Base-by-base conservation (phyloP, 2,888 invertebrate species). In the Anagyrus pseudococci region DNA sequence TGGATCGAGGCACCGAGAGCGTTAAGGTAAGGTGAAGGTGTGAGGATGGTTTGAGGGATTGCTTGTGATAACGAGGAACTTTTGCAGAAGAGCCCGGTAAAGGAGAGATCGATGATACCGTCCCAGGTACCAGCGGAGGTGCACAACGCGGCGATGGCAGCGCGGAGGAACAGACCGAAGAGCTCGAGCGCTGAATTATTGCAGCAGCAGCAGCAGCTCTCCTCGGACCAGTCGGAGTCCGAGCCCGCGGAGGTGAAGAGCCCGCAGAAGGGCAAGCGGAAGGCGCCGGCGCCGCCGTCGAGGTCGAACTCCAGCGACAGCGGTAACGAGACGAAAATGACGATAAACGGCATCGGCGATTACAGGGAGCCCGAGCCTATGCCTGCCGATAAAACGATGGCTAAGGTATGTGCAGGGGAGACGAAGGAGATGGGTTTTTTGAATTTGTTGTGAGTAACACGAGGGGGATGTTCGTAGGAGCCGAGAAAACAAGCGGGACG, bases 71-170 rank as follows among this genome's bases (percentile, higher is more conserved):
- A 33, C 33, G 33, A 6, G 33, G 7, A 33, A 13, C 33, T 33
- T 8, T 33, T 33, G 33, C 33, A 33, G 33, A 33, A 33, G 33
- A 8, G 6, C 1, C 1, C 33, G 1, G 13, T 33, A 33, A 33
- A 46, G 81, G 86, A 70, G 79, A 82, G 84, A 71, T 85, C 84
- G 15, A 70, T 67, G 0, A 75, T 90, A 71, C 89, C 89, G 50
- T 86, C 89, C 72, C 90, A 90, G 73, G 83, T 90, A 68, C 90
- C 90, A 3, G 85, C 85, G 62, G 89, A 89, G 68, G 89, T 91
- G 82, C 82, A 89, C 63, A 88, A 89, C 56, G 91, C 91, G 0
- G 91, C 89, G 1, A 86, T 86, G 75, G 89, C 88, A 1, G 91
- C 90, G 0, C 83, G 86, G 69, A 86, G 84, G 60, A 90, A 90